Base-by-base conservation (phyloP, 2,797 vertebrate species). In the Microctenopoma steveboyesi region DNA sequence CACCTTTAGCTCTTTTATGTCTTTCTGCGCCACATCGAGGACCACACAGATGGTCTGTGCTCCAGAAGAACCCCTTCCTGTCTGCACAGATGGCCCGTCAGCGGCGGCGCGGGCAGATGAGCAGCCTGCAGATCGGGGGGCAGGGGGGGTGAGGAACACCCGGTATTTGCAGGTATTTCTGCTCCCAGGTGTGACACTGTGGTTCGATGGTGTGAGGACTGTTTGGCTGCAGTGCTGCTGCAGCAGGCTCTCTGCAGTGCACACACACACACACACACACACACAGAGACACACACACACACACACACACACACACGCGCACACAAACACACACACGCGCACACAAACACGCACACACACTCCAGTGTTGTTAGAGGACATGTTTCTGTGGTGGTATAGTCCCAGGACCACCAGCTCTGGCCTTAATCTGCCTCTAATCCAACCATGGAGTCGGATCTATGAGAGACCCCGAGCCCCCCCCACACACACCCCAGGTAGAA, bases 381-480 rank as follows among this genome's bases (percentile, higher is more conserved):
- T 22, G 22, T 22, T 22, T 22, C 22, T 22, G 22, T 22, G 22
- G 22, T 22, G 22, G 22, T 22, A 22, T 25, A 43, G 58, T 55
- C 71, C 76, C 30, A 61, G 43, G 60, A 37, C 56, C 61, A 55
- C 62, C 65, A 78, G 68, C 75, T 64, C 77, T 80, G 73, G 76
- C 80, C 83, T 82, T 90, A 91, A 93, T 93, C 92, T 86, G 86
- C 69, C 7, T 61, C 84, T 91, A 91, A 93, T 91, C 90, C 80
- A 46, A 58, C 30, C 70, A 50, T 63, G 70, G 56, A 53, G 62
- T 15, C 48, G 66, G 37, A 53, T 10, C 22, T 37, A 33, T 25
- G 37, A 52, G 45, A 25, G 27, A 51, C 9, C 42, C 5, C 37
- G 3, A 39, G 37, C 22, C 22, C 22, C 2, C 8, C 37, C 37